Evolutionary conservation across 2,797 vertebrate genomes (phyloP).

Genomic region (Sebastes glaucus): DNA sequence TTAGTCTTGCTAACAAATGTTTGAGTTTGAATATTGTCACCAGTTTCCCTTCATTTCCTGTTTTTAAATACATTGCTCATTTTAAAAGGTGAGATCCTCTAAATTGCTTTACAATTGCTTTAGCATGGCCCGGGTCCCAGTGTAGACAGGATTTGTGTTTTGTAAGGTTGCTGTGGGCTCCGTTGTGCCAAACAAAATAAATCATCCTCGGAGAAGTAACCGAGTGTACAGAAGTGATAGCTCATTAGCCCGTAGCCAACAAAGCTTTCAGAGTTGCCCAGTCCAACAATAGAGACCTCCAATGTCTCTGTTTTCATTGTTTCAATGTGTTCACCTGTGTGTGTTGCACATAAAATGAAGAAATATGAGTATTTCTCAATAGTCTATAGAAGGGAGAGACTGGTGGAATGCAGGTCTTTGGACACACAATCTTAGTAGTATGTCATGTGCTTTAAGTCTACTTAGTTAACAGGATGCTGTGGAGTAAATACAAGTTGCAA

Average conservation of each 20-base stretch:
- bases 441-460: constrained; percentile 3
- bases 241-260: constrained; percentile 34
- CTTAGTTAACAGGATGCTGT: background rate
- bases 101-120: constrained; percentile 19
- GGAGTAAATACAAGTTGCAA: constrained; percentile 8
- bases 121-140: background rate
- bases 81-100: constrained; percentile 40
- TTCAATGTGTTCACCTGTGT: background rate
- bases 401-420: background rate
- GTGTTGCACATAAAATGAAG: background rate
- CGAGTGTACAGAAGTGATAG: constrained; percentile 25
- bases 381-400: background rate
- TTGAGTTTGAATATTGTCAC: background rate
- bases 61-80: constrained; percentile 6
- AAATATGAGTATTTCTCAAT: constrained; percentile 8
- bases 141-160: constrained; percentile 18
- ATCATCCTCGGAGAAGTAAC: constrained; percentile 12
- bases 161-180: background rate
- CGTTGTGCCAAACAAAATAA: constrained; percentile 34
- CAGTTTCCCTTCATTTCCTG: constrained; percentile 3
- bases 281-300: background rate
- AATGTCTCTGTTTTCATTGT: background rate
- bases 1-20: background rate
- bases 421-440: background rate
- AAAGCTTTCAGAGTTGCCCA: constrained; percentile 30